A percentile compares a stretch with the other conserved stretches of the same genome.
Conservation (phyloP, 2,113 vertebrate species). For the Dromas ardeola region DNA sequence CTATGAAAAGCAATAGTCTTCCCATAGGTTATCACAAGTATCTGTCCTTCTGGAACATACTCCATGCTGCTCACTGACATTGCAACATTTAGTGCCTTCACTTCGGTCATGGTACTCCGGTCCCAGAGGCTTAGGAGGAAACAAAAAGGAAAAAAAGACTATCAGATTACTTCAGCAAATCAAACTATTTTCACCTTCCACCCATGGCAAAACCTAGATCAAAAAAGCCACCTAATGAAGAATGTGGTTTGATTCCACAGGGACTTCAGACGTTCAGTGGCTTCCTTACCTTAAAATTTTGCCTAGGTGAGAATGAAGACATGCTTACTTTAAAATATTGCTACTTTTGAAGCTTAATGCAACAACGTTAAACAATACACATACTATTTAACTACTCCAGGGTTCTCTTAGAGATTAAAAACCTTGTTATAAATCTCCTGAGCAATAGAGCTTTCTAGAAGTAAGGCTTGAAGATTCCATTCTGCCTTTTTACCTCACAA, state of each 20-base stretch:
- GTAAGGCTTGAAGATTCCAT: not conserved
- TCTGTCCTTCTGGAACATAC: conserved; percentile 91
- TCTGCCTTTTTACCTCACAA: not conserved
- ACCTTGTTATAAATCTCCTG: not conserved
- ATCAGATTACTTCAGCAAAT: not conserved
- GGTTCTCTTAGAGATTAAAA: not conserved
- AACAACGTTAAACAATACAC: not conserved
- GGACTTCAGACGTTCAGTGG: not conserved
- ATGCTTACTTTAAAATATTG: not conserved
- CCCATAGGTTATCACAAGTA: conserved; percentile 93
- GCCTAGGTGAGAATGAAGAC: not conserved
- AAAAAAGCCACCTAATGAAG: not conserved
- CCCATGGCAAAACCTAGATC: not conserved
- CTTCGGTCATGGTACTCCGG: conserved; percentile 84
- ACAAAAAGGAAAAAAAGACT: not conserved
- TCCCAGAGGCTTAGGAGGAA: conserved; percentile 88
- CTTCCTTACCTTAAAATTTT: not conserved
- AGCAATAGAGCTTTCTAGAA: not conserved
- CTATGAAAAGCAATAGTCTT: conserved; percentile 95
- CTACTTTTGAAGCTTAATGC: not conserved
- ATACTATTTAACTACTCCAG: not conserved
- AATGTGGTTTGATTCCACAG: not conserved
- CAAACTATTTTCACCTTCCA: not conserved
- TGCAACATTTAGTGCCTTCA: conserved; percentile 89
- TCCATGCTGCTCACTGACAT: conserved; percentile 96